Percentiles rank a stretch among this genome's conserved stretches.
These are phyloP conservation scores for Trachelus troglodyta DNA, from an alignment of 2,888 invertebrate genomes.

Conservation along the genomic window DNA sequence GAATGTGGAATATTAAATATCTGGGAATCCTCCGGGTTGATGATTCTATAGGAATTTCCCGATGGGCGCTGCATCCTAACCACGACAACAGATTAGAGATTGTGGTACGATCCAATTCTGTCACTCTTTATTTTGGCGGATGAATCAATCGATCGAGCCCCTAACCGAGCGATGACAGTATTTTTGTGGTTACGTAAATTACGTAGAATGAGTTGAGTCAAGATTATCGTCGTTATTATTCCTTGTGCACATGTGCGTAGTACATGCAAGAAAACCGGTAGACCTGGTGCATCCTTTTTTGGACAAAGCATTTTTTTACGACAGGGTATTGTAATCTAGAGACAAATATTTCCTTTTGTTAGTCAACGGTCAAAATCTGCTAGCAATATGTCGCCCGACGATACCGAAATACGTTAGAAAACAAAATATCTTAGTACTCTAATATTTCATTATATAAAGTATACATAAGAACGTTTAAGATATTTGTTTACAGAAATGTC, in stretches of 20 bases:
- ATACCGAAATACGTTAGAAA: not conserved
- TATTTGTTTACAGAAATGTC: not conserved
- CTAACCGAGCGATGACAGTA: slow-evolving; percentile 1
- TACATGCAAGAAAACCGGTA: not conserved
- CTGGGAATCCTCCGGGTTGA: not conserved
- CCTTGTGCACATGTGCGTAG: not conserved
- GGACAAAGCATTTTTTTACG: not conserved
- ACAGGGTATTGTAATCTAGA: not conserved
- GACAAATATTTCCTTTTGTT: not conserved
- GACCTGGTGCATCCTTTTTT: not conserved
- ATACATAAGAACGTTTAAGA: not conserved
- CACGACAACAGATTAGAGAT: not conserved
- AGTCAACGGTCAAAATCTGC: not conserved
- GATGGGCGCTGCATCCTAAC: not conserved
- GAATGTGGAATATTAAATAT: not conserved
- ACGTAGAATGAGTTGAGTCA: not conserved
- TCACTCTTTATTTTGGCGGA: not conserved
- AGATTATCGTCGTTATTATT: not conserved
- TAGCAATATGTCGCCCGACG: not conserved
- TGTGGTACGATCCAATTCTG: not conserved
- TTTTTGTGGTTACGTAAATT: not conserved
- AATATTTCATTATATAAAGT: too few species aligned
- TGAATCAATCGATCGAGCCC: slow-evolving; percentile 1
- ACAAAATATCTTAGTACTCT: not conserved
- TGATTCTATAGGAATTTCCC: slow-evolving; percentile 1